Evolutionary conservation across 2,888 invertebrate species (phyloP).

Genomic region (Gortyna flavago): DNA sequence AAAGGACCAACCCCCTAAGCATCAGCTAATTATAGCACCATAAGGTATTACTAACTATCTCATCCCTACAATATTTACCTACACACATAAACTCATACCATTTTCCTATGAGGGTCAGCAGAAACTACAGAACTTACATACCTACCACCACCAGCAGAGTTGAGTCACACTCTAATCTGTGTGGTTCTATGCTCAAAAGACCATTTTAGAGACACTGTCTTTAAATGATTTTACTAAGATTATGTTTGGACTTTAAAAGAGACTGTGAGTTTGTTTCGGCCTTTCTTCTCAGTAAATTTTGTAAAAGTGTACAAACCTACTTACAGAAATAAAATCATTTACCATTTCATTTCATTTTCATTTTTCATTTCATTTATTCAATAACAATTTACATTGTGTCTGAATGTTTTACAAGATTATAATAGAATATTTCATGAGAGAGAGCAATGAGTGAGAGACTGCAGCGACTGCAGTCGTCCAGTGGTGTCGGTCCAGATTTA

Average conservation of each 20-base stretch:
- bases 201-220: not conserved
- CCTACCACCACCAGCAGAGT: not conserved
- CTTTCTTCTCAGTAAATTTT: not conserved
- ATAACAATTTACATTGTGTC: too few relatives aligned
- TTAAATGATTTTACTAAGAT: not conserved
- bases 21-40: not conserved
- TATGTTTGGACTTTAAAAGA: not conserved
- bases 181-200: not conserved
- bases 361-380: too few relatives aligned
- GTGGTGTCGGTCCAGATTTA: too few relatives aligned
- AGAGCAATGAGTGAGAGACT: too few relatives aligned
- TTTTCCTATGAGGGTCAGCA: not conserved
- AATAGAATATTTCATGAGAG: too few relatives aligned
- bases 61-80: constrained; percentile 1
- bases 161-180: not conserved
- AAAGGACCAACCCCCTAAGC: not conserved
- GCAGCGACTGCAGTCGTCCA: too few relatives aligned
- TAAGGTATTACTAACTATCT: not conserved
- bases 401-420: too few relatives aligned
- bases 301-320: not conserved
- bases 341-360: too few relatives aligned
- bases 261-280: not conserved
- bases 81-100: not conserved
- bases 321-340: too few relatives aligned
- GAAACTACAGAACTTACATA: not conserved